Evolutionary conservation across 2,888 invertebrate species (phyloP).

Genomic region (Lepidochitona cinerea): DNA sequence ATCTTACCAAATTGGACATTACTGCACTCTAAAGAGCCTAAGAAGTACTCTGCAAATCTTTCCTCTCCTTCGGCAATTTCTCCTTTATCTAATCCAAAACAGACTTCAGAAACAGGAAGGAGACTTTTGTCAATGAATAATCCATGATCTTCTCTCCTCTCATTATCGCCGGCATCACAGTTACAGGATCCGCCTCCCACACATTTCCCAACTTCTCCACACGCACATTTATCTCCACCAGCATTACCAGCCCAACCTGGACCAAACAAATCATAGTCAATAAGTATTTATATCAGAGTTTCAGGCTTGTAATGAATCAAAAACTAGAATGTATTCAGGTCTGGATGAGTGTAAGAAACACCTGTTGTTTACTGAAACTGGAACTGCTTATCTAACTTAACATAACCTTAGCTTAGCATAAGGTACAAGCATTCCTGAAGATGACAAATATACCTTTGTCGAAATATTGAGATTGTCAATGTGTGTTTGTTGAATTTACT

Average conservation of each 20-base stretch:
- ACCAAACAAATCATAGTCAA: too few relatives aligned
- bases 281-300: too few relatives aligned
- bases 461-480: too few relatives aligned
- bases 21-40: background rate
- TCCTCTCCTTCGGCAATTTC: background rate
- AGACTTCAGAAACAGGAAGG: background rate
- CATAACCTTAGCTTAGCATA: too few relatives aligned
- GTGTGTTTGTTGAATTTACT: too few relatives aligned
- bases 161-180: background rate
- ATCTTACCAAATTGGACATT: background rate
- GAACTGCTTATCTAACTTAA: too few relatives aligned
- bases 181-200: background rate
- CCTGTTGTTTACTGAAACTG: too few relatives aligned
- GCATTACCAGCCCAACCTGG: constrained; percentile 2
- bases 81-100: background rate
- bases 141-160: background rate
- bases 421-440: too few relatives aligned
- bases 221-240: background rate
- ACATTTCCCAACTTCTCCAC: constrained; percentile 5
- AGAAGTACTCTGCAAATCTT: background rate
- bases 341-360: too few relatives aligned
- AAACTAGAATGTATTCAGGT: too few relatives aligned
- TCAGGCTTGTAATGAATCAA: too few relatives aligned
- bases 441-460: too few relatives aligned
- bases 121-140: background rate